These are phyloP conservation scores for Urocolius indicus DNA, from an alignment of 2,113 vertebrate species.

Conservation along the genomic window DNA sequence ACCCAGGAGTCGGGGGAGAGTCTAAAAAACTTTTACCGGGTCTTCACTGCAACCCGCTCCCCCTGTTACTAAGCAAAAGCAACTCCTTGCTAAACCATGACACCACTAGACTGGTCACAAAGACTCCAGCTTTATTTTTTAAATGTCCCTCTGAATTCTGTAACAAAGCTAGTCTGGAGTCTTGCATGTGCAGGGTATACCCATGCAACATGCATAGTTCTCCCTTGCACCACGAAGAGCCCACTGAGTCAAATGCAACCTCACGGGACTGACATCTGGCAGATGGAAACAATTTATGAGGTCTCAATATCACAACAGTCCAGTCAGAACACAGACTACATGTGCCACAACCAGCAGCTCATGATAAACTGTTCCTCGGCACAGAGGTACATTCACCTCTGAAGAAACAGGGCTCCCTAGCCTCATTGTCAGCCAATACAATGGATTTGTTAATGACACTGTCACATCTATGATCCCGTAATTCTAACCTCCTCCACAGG, in stretches of 20 bases:
- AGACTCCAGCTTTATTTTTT: not conserved
- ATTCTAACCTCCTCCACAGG: not conserved
- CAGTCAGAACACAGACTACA: not conserved
- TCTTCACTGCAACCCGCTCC: too few species aligned
- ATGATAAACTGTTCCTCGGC: not conserved
- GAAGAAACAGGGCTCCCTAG: not conserved
- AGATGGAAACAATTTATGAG: not conserved
- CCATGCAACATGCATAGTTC: rapidly evolving
- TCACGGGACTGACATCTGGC: not conserved
- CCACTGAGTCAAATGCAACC: not conserved
- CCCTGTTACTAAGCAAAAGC: too few species aligned
- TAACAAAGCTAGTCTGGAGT: not conserved
- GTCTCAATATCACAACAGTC: not conserved
- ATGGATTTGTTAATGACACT: not conserved
- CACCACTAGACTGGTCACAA: not conserved
- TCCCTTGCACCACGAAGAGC: not conserved
- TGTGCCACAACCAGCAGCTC: not conserved
- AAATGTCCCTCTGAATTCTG: not conserved
- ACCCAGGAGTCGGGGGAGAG: too few species aligned
- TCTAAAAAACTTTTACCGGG: too few species aligned
- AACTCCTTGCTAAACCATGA: too few species aligned
- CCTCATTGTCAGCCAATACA: not conserved
- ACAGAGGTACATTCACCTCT: not conserved
- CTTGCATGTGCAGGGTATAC: not conserved
- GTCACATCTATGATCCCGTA: not conserved